A percentile compares a stretch with the other conserved stretches of the same genome.
Conservation (phyloP, 2,888 invertebrate species). For the Caenorhabditis wallacei region DNA sequence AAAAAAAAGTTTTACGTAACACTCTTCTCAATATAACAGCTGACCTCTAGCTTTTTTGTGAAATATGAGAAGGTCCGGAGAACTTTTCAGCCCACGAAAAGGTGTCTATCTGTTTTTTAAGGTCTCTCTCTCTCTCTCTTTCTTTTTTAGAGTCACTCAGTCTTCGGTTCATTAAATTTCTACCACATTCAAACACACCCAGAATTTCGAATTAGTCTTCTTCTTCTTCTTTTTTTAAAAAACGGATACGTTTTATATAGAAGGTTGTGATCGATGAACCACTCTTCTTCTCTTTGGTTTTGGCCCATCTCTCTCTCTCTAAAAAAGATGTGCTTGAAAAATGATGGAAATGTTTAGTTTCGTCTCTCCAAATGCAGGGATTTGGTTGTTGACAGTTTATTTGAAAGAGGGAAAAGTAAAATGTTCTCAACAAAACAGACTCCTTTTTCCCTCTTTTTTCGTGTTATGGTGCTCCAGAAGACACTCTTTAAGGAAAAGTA, state of each 20-base stretch:
- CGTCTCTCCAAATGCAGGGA: slow-evolving; percentile 12
- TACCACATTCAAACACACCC: slow-evolving; percentile 18
- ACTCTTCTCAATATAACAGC: slow-evolving; percentile 23
- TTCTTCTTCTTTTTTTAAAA: slow-evolving; percentile 2
- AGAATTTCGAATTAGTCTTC: slow-evolving; percentile 42
- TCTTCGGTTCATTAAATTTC: slow-evolving; percentile 28
- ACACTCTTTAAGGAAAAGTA: slow-evolving; percentile 13
- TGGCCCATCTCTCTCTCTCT: too few species aligned
- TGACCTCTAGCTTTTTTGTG: slow-evolving; percentile 40
- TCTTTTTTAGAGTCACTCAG: neutral
- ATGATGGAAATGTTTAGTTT: slow-evolving; percentile 57
- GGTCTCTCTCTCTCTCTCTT: neutral
- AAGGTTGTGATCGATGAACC: slow-evolving; percentile 37
- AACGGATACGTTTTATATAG: slow-evolving; percentile 16
- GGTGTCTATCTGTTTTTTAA: slow-evolving; percentile 20
- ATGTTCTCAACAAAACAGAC: slow-evolving; percentile 23
- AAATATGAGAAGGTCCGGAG: slow-evolving; percentile 47
- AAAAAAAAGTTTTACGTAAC: neutral
- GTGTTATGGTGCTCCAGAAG: slow-evolving; percentile 4
- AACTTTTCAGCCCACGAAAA: slow-evolving; percentile 42
- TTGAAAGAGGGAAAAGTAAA: slow-evolving; percentile 8
- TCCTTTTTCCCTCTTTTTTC: neutral
- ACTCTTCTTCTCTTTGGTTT: neutral
- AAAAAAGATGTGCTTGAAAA: slow-evolving; percentile 4
- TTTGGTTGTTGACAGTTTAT: slow-evolving; percentile 46